Evolutionary conservation across 2,888 invertebrate species (phyloP).

Genomic region (Erebia palarica): DNA sequence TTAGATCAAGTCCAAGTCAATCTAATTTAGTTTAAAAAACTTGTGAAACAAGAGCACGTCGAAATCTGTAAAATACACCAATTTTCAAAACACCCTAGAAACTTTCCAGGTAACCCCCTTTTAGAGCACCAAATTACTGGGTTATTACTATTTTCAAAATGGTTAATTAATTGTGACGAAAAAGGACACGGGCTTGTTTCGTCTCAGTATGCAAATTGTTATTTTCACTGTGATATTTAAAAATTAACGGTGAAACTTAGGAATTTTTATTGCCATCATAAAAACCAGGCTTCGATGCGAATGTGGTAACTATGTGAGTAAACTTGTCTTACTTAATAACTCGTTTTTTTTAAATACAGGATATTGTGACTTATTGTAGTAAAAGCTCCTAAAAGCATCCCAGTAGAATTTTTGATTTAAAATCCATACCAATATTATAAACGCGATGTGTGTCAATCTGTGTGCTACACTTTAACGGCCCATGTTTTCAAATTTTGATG

Average conservation of each 20-base stretch:
- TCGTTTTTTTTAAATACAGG: neutral
- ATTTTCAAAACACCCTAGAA: too few relatives aligned
- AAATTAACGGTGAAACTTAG: constrained; percentile 29
- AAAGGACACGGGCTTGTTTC: neutral
- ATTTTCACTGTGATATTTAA: constrained; percentile 29
- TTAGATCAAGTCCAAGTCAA: too few relatives aligned
- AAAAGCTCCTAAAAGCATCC: neutral
- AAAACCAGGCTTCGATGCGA: constrained; percentile 17
- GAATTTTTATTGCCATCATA: constrained; percentile 34
- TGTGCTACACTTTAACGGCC: too few relatives aligned
- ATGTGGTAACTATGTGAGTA: neutral
- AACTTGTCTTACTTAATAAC: neutral
- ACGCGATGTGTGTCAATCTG: too few relatives aligned
- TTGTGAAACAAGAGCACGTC: too few relatives aligned
- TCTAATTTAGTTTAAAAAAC: too few relatives aligned
- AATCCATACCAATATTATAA: too few relatives aligned
- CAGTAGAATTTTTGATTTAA: neutral
- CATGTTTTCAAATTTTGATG: too few relatives aligned
- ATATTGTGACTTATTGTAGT: neutral
- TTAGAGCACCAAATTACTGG: too few relatives aligned
- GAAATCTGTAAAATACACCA: too few relatives aligned
- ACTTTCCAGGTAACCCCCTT: too few relatives aligned
- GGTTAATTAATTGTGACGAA: neutral
- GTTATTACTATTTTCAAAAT: too few relatives aligned
- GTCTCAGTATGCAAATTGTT: constrained; percentile 26